Evolutionary conservation across 2,797 vertebrate genomes (phyloP).

Genomic region (Labeo calbasu): DNA sequence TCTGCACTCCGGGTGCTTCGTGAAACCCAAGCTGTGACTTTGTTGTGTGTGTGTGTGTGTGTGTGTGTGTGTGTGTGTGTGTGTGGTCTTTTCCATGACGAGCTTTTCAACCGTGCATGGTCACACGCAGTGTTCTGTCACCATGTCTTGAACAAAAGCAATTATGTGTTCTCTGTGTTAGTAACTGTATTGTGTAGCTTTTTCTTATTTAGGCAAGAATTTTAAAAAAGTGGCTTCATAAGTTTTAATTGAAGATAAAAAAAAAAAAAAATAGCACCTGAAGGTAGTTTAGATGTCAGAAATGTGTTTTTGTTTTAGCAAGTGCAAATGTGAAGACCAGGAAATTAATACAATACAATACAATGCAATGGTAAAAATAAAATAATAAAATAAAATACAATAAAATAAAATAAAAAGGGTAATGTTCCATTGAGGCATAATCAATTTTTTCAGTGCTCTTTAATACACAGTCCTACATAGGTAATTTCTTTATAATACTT

Average conservation of each 20-base stretch:
- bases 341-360: not conserved
- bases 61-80: constrained; percentile 19
- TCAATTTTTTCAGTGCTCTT: not conserved
- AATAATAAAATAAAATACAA: too few relatives aligned
- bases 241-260: too few relatives aligned
- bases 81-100: constrained; percentile 19
- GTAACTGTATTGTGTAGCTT: not conserved
- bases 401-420: not conserved
- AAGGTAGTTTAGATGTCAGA: too few relatives aligned
- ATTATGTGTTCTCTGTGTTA: not conserved
- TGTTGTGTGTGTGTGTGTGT: constrained; percentile 25
- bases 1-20: constrained; percentile 44
- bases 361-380: not conserved
- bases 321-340: not conserved
- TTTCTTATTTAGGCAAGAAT: too few relatives aligned
- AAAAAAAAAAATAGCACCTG: too few relatives aligned
- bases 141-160: not conserved
- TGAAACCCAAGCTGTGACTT: constrained; percentile 54
- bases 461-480: not conserved
- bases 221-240: too few relatives aligned
- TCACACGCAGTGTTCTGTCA: not conserved
- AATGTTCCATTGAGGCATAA: not conserved
- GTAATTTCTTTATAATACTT: too few relatives aligned
- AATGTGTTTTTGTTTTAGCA: too few relatives aligned
- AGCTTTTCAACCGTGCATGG: not conserved